A percentile compares a stretch with the other conserved stretches of the same genome.
These are phyloP conservation scores for Fundulus diaphanus DNA, from an alignment of 2,797 vertebrate species.

Conservation along the genomic window DNA sequence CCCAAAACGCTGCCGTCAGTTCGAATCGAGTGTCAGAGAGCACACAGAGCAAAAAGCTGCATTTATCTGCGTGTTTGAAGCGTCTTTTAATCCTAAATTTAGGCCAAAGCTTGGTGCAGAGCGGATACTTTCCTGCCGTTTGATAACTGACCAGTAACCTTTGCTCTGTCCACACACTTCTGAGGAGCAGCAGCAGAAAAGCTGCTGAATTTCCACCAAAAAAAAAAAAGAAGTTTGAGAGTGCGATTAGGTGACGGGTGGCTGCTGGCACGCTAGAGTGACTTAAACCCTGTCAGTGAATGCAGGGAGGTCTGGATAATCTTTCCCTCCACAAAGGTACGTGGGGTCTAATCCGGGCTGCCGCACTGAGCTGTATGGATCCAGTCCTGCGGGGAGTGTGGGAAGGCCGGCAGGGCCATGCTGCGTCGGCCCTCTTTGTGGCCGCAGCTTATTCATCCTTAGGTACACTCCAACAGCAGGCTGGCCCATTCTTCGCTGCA, in stretches of 20 bases:
- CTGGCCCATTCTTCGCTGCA: constrained; percentile 43
- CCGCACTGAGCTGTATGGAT: constrained; percentile 76
- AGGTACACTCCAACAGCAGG: constrained; percentile 64
- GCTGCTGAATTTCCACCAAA: constrained; percentile 77
- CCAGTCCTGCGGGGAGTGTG: constrained; percentile 81
- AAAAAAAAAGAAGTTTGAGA: constrained; percentile 70
- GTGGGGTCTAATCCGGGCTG: constrained; percentile 80
- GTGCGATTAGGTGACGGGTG: constrained; percentile 77
- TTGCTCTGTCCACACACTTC: constrained; percentile 46
- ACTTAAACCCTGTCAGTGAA: constrained; percentile 82
- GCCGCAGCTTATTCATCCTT: constrained; percentile 57
- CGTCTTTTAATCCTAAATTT: not conserved
- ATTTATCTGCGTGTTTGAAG: not conserved
- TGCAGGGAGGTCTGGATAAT: constrained; percentile 85
- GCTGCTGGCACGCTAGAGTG: constrained; percentile 78
- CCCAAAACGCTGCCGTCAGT: constrained; percentile 19
- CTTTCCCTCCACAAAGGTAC: constrained; percentile 83
- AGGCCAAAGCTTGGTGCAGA: not conserved
- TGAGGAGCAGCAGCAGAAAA: constrained; percentile 66
- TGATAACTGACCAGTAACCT: constrained; percentile 39
- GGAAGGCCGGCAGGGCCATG: constrained; percentile 77
- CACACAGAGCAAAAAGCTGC: constrained; percentile 3
- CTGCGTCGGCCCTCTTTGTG: constrained; percentile 65
- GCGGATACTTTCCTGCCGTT: constrained; percentile 26
- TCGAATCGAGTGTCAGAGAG: not conserved